Evolutionary conservation across 2,113 vertebrate genomes (phyloP), one percentile per base, ranked within the genome.

Genomic region (Macaca fascicularis): DNA sequence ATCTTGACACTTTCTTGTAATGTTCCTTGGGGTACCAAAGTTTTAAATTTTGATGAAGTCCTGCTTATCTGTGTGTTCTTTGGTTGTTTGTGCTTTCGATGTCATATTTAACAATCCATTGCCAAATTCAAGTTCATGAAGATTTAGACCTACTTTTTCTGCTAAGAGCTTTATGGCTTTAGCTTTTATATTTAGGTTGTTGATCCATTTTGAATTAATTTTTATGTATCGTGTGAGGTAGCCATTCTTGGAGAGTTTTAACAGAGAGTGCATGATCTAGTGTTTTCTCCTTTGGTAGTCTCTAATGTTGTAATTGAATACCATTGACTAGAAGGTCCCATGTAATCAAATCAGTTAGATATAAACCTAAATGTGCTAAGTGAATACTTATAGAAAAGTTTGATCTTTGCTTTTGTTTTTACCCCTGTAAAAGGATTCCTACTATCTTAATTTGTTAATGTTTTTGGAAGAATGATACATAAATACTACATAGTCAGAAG

Each of bases 41-140:
- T 89, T 96, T 83, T 72, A 61, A 27, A n/a, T 74, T 87, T 67
- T 79, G 45, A 50, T 74, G 25, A 88, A 80, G 61, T 57, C 3
- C 13, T 17, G 0, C 61, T 88, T 87, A 40, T 40, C 8, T 79
- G 0, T 92, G 35, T 92, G 75, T 95, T 86, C 32, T 48, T 70
- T 74, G 35, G 23, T 67, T 13, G 72, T 19, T 81, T n/a, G 30
- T 89, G 23, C 25, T 75, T 96, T 76, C 48, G 27, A 32, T 92
- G 22, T 82, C 13, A 9, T 57, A 22, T 84, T 16, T 78, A 87
- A 80, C 43, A 87, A 94, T 40, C 6, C 1, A 22, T 57, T 90
- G 45, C n/a, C 25, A 75, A 82, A 67, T 74, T n/a, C 27, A 93
- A 48, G 67, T 25, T 81, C 19, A 10, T 80, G 43, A 64, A 59